Evolutionary conservation across 1,140 invertebrate species (phyloP), one percentile per base, ranked within the genome.

Genomic region (Pinna nobilis): DNA sequence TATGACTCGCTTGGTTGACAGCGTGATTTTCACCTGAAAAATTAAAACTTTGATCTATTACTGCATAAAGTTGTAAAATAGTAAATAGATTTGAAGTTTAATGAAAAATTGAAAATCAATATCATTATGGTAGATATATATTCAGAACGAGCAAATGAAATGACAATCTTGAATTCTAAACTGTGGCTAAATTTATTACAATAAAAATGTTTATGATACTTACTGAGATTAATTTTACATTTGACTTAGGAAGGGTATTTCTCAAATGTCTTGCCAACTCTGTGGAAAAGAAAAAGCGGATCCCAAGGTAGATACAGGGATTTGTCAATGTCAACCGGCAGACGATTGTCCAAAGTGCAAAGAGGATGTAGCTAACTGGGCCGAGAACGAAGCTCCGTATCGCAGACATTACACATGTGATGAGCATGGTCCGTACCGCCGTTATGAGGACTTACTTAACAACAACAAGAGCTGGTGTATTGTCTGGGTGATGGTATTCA

Each of bases 371-470:
- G 23, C 51, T 53, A 13, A 53, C 13, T 20, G 23, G 32, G 20
- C 3, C 47, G 7, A 30, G 13, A 28, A 18, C 11, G 18, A 13
- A 55, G 15, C 39, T 47, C 2, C 20, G 35, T 47, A 25, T n/a
- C 4, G 35, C 6, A 13, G 23, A 20, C 15, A 28, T 30, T 57
- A 74, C 35, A 49, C 15, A 2, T 76, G 77, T 53, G 65, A 44
- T 13, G 57, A 69, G 20, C 77, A 76, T 47, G 74, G 77, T 0
- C 20, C 13, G 28, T 79, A 73, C 33, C 50, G 74, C 18, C 66
- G 57, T 18, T 88, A 88, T 65, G 79, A 82, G 57, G 83, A 88
- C 67, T 49, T 76, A 20, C 77, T 89, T 64, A 74, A 85, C 11
- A 23, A 76, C 20, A 79, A 81, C 64, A 85, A 85, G 55, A 84